Base-by-base conservation (phyloP, 2,888 invertebrate species). In the Mythimna impura region DNA sequence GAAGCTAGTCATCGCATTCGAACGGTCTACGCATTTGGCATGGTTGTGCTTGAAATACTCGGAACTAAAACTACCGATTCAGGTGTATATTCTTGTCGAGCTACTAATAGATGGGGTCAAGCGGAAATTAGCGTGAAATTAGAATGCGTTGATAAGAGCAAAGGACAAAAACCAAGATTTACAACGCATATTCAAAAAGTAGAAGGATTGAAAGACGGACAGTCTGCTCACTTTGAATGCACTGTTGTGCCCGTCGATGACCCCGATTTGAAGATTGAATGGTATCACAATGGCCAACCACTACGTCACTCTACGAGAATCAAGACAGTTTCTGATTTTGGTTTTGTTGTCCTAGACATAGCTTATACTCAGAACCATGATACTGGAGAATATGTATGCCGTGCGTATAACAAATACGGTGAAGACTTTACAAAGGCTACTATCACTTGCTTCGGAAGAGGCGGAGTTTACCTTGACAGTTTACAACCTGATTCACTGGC, bases 1-100 rank as follows among this genome's bases (percentile, higher is more conserved):
- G 98, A 98, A 91, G 98, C 98, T 58, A 98, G 98, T 93, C 99
- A 99, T 91, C 97, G 99, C 80, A 98, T 98, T 77, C 97, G 99
- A 90, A 99, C 99, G 17, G 99, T 99, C 20, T 98, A 99, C 91
- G 99, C 99, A 22, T 99, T 99, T 92, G 99, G 99, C 70, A 99
- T 99, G 97, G 99, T 99, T 34, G 99, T 99, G 60, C 97, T 99
- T 58, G 99, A 99, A 96, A 98, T 99, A 86, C 97, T 99, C 30
- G 99, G 99, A 79, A 99, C 99, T 1, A 99, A 99, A 91, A 98
- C 98, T 74, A 98, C 98, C 91, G 99, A 99, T 93, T 98, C 98
- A 40, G 99, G 99, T 58, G 97, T 97, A 43, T 99, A 99, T 91
- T 98, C 98, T 1, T 99, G 99, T 91, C 97, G 97, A 78, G 99